phyloP scores from a whole-genome alignment of 2,888 invertebrate species.

The Pteria penguin region DNA sequence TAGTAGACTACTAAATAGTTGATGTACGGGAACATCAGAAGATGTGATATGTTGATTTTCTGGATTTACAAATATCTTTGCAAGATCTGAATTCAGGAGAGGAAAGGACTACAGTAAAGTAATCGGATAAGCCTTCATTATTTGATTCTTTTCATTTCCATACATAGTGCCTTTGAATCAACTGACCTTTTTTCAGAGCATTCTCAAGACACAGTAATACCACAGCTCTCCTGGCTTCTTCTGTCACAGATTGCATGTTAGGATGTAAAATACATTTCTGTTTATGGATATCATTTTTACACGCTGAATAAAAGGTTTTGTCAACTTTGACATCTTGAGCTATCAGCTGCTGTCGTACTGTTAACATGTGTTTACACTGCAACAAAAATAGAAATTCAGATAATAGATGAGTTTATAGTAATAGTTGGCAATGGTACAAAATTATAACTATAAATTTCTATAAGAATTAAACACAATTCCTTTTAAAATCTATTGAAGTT shows the following conservation, averaged over 20 bases:
- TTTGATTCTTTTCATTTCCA: no score
- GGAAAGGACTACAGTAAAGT: no score
- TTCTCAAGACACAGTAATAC: slow-evolving; percentile 94
- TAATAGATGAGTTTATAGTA: background rate
- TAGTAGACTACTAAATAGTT: no score
- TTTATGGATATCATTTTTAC: slow-evolving; percentile 92
- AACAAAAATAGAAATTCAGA: slow-evolving; percentile 39
- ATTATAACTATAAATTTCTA: no score
- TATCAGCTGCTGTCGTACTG: slow-evolving; percentile 91
- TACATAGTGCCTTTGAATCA: background rate
- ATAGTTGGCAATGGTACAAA: background rate
- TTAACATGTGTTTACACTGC: slow-evolving; percentile 90
- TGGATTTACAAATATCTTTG: no score
- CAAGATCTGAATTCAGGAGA: no score
- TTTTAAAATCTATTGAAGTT: no score
- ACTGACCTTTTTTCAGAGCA: slow-evolving; percentile 78
- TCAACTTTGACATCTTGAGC: slow-evolving; percentile 94
- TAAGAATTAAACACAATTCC: no score
- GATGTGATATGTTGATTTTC: no score
- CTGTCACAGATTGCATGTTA: slow-evolving; percentile 86
- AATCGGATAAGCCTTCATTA: no score
- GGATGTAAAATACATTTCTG: slow-evolving; percentile 85
- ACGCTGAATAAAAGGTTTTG: slow-evolving; percentile 92
- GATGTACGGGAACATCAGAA: no score
- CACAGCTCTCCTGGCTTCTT: slow-evolving; percentile 91